Evolutionary conservation across 2,888 invertebrate genomes (phyloP), one percentile per base, ranked within the genome.

Genomic region (Melanostoma scalare): DNA sequence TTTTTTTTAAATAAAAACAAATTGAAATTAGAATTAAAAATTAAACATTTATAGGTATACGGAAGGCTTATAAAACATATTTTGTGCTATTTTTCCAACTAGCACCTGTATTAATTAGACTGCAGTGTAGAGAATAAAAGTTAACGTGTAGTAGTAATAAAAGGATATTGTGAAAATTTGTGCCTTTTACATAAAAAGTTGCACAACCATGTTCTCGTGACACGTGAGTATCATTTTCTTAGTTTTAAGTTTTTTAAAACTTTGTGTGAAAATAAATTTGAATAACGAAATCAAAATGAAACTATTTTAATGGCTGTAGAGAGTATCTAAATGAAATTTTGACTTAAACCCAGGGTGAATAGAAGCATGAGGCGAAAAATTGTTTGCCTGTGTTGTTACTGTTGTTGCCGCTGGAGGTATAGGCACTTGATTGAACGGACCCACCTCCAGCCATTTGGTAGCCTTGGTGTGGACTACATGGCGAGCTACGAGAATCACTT

Each of bases 401-500:
- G 73, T 82, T 86, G 38, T 85, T 86, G 40, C 61, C 67, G n/a
- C 60, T 81, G 33, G 73, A 68, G 44, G 86, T 79, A 71, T 86
- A 86, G 30, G 79, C 72, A 56, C 36, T 69, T 6, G 79, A 65
- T 55, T 80, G 81, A 61, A 63, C 46, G 56, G 65, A 72, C 0
- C 85, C 75, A 9, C 76, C 77, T 1, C 86, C 86, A 31, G 87
- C 85, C 10, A 88, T 86, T 10, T 89, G 88, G 61, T 90, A 90
- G 40, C 89, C 87, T 90, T 94, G 95, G 86, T 93, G 93, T 61
- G 94, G 94, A 89, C 93, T 94, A 90, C 94, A 94, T 42, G 93
- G 92, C n/a, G 93, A 93, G 50, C 94, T 94, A 68, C 95, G 92
- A 3, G 93, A 91, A 2, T 93, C 93, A 44, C 61, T 84, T 33